These are phyloP conservation scores for Dastarcus helophoroides DNA, from an alignment of 2,888 invertebrate species.

Conservation along the genomic window DNA sequence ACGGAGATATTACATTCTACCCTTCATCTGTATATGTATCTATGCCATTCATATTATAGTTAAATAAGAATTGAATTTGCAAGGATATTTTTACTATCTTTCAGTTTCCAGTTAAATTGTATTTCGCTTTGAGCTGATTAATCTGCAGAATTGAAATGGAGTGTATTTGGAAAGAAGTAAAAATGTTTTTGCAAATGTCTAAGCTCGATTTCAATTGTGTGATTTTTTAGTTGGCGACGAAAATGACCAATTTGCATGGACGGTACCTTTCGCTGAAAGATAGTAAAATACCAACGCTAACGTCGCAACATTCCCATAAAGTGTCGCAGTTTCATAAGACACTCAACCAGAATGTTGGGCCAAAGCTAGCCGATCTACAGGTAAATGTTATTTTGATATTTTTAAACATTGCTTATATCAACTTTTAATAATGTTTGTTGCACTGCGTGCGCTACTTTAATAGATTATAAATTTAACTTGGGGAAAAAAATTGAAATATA, in stretches of 20 bases:
- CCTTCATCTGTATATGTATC: no score
- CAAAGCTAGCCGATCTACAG: conserved; percentile 78
- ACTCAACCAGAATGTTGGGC: conserved; percentile 75
- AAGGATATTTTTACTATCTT: conserved; percentile 46
- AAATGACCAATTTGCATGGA: conserved; percentile 55
- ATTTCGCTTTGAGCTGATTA: conserved; percentile 5
- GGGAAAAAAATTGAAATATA: no score
- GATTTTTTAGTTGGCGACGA: conserved; percentile 27
- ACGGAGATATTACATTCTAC: no score
- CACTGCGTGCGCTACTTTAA: no score
- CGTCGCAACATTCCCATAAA: conserved; percentile 78
- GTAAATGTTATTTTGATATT: conserved; percentile 52
- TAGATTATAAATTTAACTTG: no score
- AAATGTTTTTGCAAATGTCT: conserved; percentile 19
- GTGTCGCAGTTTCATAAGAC: conserved; percentile 92
- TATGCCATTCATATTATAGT: no score
- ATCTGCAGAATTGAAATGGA: conserved; percentile 27
- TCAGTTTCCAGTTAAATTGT: conserved; percentile 26
- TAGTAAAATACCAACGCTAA: conserved; percentile 79
- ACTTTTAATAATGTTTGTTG: conserved; percentile 6
- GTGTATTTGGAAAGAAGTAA: conserved; percentile 21
- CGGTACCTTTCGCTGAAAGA: conserved; percentile 83
- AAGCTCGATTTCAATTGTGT: conserved; percentile 25
- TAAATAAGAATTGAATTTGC: no score
- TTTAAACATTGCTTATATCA: no score